A percentile compares a stretch with the other conserved stretches of the same genome.
phyloP scores from a whole-genome alignment of 1,140 invertebrate genomes.

The Mizuhopecten yessoensis region DNA sequence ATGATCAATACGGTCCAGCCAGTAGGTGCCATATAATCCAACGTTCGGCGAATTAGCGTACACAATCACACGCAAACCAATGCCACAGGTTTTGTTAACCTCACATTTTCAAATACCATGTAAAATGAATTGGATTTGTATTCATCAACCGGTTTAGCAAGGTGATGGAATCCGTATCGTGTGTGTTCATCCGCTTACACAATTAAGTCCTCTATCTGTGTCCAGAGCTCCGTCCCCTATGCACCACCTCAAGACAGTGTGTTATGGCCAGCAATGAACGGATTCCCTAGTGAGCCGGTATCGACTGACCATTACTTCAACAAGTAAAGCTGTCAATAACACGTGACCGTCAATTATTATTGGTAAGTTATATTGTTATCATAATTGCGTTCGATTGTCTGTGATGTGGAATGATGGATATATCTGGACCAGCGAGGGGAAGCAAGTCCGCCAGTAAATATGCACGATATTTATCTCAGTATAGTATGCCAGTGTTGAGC shows the following conservation, averaged over 20 bases:
- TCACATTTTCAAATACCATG: neutral
- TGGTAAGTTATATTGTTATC: slow-evolving; percentile 17
- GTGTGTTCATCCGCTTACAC: slow-evolving; percentile 16
- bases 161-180: neutral
- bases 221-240: neutral
- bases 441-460: neutral
- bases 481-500: neutral
- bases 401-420: neutral
- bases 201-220: slow-evolving; percentile 16
- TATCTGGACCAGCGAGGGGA: neutral
- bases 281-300: slow-evolving; percentile 21
- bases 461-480: neutral
- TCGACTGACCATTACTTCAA: neutral
- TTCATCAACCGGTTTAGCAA: neutral
- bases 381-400: slow-evolving; percentile 24
- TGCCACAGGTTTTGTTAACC: neutral
- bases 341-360: slow-evolving; percentile 39
- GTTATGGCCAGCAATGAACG: slow-evolving; percentile 20
- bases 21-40: neutral
- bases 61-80: neutral
- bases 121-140: slow-evolving; percentile 8
- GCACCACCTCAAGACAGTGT: neutral
- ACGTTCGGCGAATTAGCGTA: neutral
- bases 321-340: neutral
- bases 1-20: neutral